phyloP scores from a whole-genome alignment of 2,113 vertebrate species.

The Camarhynchus parvulus region DNA sequence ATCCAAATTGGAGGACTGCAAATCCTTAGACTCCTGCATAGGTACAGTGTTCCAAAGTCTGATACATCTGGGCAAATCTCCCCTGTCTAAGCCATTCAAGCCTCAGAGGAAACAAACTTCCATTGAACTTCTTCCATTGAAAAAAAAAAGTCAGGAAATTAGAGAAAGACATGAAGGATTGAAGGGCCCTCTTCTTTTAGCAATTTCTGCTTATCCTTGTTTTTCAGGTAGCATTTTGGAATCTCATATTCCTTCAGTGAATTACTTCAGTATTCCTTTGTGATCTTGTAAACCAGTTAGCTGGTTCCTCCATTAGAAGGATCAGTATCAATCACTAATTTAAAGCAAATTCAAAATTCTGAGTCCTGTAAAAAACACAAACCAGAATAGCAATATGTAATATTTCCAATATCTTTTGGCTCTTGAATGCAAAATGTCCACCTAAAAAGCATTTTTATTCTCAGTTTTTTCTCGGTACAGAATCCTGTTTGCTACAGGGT shows the following conservation, averaged over 20 bases:
- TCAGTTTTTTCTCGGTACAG: not conserved
- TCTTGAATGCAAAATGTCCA: not conserved
- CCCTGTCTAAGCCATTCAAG: not conserved
- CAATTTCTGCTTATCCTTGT: not conserved
- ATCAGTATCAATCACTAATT: not conserved
- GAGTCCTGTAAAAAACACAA: not conserved
- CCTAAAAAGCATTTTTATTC: not conserved
- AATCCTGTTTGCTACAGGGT: not conserved
- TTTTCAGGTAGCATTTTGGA: not conserved
- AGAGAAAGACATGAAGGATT: not conserved
- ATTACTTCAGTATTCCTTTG: not conserved
- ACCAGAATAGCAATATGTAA: not conserved
- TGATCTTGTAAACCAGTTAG: not conserved
- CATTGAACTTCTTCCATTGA: not conserved
- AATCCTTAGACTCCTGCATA: not conserved
- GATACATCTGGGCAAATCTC: not conserved
- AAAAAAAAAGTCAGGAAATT: not conserved
- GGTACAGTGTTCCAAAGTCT: accelerated
- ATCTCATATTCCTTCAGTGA: not conserved
- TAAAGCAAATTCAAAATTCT: not conserved
- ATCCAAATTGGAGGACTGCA: not conserved
- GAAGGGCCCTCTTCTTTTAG: not conserved
- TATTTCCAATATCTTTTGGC: not conserved
- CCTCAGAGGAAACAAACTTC: not conserved
- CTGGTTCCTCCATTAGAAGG: not conserved